These are phyloP conservation scores for Clivina fossor DNA, from an alignment of 2,888 invertebrate genomes.

Conservation along the genomic window DNA sequence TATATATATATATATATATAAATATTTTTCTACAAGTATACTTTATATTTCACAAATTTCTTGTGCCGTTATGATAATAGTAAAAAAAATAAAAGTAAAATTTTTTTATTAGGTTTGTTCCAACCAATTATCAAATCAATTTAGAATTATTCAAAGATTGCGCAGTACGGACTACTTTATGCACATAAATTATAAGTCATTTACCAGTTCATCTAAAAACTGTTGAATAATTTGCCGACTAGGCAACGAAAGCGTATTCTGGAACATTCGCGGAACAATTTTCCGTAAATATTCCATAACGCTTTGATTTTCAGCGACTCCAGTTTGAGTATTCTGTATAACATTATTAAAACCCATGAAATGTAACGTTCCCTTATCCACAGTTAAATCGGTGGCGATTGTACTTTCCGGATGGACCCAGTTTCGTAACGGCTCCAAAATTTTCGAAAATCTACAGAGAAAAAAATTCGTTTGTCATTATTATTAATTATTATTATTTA, in stretches of 20 bases:
- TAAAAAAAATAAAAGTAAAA: too few species aligned
- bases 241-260: constrained; percentile 79
- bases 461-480: neutral
- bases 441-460: constrained; percentile 68
- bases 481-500: too few species aligned
- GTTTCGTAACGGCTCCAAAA: constrained; percentile 72
- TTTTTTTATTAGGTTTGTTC: too few species aligned
- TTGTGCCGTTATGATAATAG: too few species aligned
- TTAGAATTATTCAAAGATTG: too few species aligned
- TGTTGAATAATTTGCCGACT: constrained; percentile 87
- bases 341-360: constrained; percentile 80
- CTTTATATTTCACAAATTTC: too few species aligned
- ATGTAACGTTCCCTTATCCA: constrained; percentile 76
- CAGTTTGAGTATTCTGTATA: constrained; percentile 60
- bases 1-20: too few species aligned
- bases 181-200: too few species aligned
- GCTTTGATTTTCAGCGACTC: constrained; percentile 52
- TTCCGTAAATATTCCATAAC: constrained; percentile 87
- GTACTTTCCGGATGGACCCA: constrained; percentile 80
- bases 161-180: too few species aligned
- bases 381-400: constrained; percentile 80
- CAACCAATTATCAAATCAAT: too few species aligned
- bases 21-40: too few species aligned
- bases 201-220: constrained; percentile 78
- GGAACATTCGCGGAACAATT: constrained; percentile 88